Evolutionary conservation across 2,797 vertebrate genomes (phyloP), one percentile per base, ranked within the genome.

Genomic region (Galagoides demidoff): DNA sequence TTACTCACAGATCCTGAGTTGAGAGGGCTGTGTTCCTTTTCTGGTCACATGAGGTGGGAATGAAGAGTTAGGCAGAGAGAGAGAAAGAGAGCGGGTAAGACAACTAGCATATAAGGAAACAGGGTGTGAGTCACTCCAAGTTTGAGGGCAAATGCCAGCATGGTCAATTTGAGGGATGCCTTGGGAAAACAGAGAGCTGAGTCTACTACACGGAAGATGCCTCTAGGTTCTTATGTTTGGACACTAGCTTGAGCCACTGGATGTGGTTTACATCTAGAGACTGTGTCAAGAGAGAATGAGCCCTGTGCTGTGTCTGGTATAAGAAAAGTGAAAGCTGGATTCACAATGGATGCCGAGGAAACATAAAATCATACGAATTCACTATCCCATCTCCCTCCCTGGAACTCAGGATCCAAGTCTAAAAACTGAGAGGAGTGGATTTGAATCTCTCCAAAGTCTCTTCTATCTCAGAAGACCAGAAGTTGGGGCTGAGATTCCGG

Each of bases 381-480:
- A 63, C 37, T 13, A 43, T 9, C 61, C 71, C 70, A 79, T n/a
- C 45, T 45, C 55, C 34, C 7, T 83, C 39, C 37, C 25, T 71
- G 91, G 84, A 90, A 89, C 66, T 95, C 34, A 55, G 76, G 37
- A 63, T 63, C 45, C 29, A 73, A 0, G 5, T 61, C 23, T 78
- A 63, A 59, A 74, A 92, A 64, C 34, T 37, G 82, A 79, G 57
- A 34, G 63, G 20, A 27, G 70, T 91, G n/a, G n/a, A 11, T 89
- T 29, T 85, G 31, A 74, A 43, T 87, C 39, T 91, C 29, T 81
- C 86, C 84, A 66, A 85, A 64, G n/a, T 25, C 37, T 78, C 37
- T 45, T 89, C 39, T 64, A 49, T 76, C 91, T 96, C 79, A 59
- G n/a, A 90, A 91, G n/a, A 61, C 19, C 70, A 93, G 52, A 83